Percentiles rank a stretch among this genome's conserved stretches.
These are phyloP conservation scores for Oncorhynchus gorbuscha DNA, from an alignment of 2,113 vertebrate species.

Conservation along the genomic window DNA sequence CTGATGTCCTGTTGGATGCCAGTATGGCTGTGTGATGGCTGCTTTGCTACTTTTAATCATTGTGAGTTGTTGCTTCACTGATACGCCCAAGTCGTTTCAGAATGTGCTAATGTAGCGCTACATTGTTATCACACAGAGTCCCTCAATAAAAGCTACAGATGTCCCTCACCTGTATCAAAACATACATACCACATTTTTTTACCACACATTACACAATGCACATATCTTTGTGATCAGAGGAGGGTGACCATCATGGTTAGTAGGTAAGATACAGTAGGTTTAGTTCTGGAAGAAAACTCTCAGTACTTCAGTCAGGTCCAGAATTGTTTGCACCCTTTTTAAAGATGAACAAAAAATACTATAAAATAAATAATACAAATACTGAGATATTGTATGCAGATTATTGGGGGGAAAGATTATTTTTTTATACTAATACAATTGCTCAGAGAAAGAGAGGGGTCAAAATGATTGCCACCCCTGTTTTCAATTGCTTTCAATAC, in stretches of 20 bases:
- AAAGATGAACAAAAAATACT: no score
- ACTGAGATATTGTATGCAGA: no score
- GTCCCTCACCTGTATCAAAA: background rate
- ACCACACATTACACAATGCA: background rate
- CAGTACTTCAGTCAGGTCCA: no score
- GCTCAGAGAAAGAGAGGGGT: no score
- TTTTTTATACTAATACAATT: no score
- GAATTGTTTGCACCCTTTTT: no score
- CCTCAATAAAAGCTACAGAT: background rate
- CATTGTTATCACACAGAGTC: background rate
- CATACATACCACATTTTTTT: background rate
- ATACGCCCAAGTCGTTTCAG: background rate
- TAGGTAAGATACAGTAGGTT: background rate
- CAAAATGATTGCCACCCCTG: no score
- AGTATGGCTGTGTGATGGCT: conserved; percentile 27
- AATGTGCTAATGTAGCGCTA: no score
- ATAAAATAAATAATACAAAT: no score
- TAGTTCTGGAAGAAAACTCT: background rate
- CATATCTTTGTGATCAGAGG: background rate
- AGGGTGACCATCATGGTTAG: no score
- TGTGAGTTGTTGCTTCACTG: background rate
- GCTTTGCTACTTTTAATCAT: conserved; percentile 13
- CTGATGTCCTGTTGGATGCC: conserved; percentile 49
- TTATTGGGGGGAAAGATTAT: accelerated
- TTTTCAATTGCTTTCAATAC: no score